Evolutionary conservation across 2,797 vertebrate genomes (phyloP).

Genomic region (Sphenopsis melanotis): DNA sequence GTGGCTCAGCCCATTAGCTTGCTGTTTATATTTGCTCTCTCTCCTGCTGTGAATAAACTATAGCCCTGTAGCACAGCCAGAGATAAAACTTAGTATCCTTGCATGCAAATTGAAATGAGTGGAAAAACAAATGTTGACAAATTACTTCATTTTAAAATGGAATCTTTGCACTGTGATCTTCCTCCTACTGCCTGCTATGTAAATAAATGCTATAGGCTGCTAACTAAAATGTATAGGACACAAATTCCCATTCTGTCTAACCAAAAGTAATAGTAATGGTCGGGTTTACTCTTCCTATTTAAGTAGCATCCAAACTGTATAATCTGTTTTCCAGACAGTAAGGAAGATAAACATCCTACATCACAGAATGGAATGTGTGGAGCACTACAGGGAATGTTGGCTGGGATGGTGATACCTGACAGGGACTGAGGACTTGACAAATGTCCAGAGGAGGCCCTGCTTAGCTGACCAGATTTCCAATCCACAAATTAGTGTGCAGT

Average conservation of each 20-base stretch:
- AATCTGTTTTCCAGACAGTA: not conserved
- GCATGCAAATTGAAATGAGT: slow-evolving; percentile 18
- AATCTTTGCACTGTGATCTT: not conserved
- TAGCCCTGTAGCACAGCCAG: slow-evolving; percentile 27
- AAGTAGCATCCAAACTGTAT: not conserved
- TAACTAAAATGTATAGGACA: not conserved
- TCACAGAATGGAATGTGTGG: not conserved
- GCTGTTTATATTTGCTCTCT: slow-evolving; percentile 39
- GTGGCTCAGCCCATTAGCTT: slow-evolving; percentile 46
- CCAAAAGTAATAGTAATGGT: not conserved
- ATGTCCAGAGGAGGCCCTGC: not conserved
- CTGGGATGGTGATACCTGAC: not conserved
- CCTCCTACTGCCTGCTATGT: not conserved
- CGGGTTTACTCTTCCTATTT: not conserved
- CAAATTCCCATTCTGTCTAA: not conserved
- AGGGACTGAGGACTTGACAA: not conserved
- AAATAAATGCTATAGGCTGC: not conserved
- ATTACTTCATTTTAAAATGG: slow-evolving; percentile 17
- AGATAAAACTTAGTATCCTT: slow-evolving; percentile 18
- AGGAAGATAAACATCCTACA: not conserved
- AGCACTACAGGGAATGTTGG: not conserved
- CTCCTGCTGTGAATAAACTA: slow-evolving; percentile 51
- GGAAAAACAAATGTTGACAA: slow-evolving; percentile 34
- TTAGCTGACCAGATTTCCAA: not conserved
- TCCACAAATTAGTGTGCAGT: not conserved